phyloP scores from a whole-genome alignment of 2,113 vertebrate genomes.

The Oceanites oceanicus region DNA sequence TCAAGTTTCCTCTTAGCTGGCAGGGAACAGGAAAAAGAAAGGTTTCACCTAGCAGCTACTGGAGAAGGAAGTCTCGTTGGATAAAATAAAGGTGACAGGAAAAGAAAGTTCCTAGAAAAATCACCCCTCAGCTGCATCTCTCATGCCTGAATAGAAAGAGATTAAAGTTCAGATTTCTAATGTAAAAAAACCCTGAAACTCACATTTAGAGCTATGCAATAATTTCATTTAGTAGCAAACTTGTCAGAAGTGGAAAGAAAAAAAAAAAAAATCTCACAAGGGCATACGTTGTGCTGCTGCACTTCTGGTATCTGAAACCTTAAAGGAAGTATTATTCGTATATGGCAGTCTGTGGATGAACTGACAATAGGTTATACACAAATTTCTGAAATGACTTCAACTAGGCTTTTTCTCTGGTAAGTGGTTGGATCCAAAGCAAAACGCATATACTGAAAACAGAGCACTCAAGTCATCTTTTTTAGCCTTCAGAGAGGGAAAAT shows the following conservation, averaged over 20 bases:
- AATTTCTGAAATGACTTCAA: neutral
- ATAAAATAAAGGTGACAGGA: neutral
- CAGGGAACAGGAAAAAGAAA: neutral
- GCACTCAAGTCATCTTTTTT: neutral
- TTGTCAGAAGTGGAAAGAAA: neutral
- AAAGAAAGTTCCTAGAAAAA: neutral
- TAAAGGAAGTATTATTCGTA: neutral
- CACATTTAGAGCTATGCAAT: neutral
- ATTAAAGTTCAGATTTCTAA: neutral
- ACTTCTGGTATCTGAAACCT: neutral
- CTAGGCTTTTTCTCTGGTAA: neutral
- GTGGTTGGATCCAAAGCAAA: neutral
- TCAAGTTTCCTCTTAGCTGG: neutral
- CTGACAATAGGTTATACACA: neutral
- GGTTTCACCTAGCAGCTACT: neutral
- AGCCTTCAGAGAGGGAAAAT: neutral
- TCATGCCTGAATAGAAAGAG: neutral
- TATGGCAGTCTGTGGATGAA: neutral
- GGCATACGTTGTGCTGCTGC: neutral
- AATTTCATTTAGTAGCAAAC: neutral
- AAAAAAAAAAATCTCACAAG: neutral
- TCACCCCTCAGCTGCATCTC: neutral
- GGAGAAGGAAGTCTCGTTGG: neutral
- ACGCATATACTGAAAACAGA: neutral
- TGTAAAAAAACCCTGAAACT: neutral